Evolutionary conservation across 2,888 invertebrate species (phyloP).

Genomic region (Colostygia pectinataria): DNA sequence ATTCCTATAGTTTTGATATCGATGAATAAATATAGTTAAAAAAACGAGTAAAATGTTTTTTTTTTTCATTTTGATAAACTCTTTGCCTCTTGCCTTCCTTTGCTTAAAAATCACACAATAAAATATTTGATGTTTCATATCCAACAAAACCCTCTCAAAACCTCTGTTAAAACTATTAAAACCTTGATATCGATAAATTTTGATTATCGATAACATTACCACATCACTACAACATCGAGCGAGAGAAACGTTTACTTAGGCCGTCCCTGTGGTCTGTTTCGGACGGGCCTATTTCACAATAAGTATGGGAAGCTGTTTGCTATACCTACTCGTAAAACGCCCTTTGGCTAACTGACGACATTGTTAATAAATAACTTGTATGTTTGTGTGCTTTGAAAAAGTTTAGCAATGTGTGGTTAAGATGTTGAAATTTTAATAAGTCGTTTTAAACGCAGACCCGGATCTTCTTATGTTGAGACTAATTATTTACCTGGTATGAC

Average conservation of each 20-base stretch:
- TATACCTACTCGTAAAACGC: constrained; percentile 75
- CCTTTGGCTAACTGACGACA: constrained; percentile 63
- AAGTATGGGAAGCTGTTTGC: constrained; percentile 72
- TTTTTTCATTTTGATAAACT: too few relatives aligned
- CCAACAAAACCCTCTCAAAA: too few relatives aligned
- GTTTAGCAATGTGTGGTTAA: constrained; percentile 23
- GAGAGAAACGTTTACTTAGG: constrained; percentile 72
- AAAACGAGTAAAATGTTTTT: background rate
- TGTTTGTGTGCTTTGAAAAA: constrained; percentile 58
- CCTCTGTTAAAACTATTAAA: too few relatives aligned
- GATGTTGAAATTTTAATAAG: background rate
- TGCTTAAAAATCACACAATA: too few relatives aligned
- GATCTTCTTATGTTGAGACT: too few relatives aligned
- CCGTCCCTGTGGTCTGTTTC: constrained; percentile 62
- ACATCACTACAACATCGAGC: constrained; percentile 37
- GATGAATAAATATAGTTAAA: background rate
- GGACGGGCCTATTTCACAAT: constrained; percentile 64
- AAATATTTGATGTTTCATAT: too few relatives aligned
- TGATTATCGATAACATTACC: background rate
- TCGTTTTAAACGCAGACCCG: too few relatives aligned
- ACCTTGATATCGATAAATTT: too few relatives aligned
- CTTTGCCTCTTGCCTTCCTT: too few relatives aligned
- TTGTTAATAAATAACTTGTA: constrained; percentile 71
- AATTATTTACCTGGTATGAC: too few relatives aligned
- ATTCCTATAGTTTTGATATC: constrained; percentile 8